phyloP scores from a whole-genome alignment of 92 coral and sea anemone species.

The Epizoanthus illoricatus region DNA sequence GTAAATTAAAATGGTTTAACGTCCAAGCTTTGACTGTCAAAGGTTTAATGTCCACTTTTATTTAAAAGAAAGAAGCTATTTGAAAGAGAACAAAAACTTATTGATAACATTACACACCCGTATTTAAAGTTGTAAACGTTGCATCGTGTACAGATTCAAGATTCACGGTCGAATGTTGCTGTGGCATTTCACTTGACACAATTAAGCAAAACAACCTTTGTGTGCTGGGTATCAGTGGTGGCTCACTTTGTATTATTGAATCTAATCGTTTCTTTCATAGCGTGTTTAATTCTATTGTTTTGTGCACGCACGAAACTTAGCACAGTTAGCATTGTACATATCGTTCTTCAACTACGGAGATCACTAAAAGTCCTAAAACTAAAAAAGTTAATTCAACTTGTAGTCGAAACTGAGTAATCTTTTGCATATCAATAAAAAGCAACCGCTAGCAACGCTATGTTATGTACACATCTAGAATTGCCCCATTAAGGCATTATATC shows the following conservation, averaged over 20 bases:
- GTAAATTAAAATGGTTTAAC: slow-evolving; percentile 3
- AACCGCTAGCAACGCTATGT: no score
- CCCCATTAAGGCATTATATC: no score
- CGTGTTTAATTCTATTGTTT: background rate
- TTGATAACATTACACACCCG: background rate
- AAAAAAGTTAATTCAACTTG: no score
- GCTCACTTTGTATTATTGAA: background rate
- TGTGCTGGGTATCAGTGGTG: background rate
- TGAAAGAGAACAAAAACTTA: background rate
- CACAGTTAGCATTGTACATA: background rate
- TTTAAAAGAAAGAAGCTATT: background rate
- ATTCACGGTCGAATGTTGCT: background rate
- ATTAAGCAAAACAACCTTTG: no score
- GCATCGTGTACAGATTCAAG: background rate
- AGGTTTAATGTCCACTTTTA: background rate
- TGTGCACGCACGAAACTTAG: background rate
- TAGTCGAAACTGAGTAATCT: no score
- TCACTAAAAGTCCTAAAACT: no score
- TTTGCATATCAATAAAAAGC: no score
- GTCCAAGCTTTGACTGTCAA: slow-evolving; percentile 10
- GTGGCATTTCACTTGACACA: background rate
- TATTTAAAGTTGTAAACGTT: background rate
- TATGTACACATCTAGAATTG: no score
- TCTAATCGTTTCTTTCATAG: background rate
- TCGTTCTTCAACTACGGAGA: background rate